phyloP scores from a whole-genome alignment of 1,140 invertebrate genomes.

The Cydia splendana region DNA sequence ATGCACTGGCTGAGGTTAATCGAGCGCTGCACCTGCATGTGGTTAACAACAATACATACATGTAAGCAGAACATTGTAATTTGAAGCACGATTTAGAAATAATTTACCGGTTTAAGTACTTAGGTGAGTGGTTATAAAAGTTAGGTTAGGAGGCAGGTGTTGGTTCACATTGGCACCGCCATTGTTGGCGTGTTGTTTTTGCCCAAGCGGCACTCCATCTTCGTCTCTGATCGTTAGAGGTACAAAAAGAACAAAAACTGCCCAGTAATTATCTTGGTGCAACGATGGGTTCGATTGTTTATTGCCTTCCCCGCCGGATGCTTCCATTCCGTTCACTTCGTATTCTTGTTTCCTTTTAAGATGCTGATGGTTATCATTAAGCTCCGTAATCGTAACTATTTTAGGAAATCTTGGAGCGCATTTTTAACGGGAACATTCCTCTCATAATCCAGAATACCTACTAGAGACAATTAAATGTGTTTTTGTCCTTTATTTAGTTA shows the following conservation, averaged over 20 bases:
- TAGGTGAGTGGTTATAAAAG: slow-evolving; percentile 5
- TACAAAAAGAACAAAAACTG: slow-evolving; percentile 47
- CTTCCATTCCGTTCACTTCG: slow-evolving; percentile 59
- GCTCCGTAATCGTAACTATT: slow-evolving; percentile 27
- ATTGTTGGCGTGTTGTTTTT: slow-evolving; percentile 40
- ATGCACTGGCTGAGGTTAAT: slow-evolving; percentile 35
- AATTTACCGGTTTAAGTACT: slow-evolving; percentile 1
- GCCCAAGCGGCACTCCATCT: slow-evolving; percentile 39
- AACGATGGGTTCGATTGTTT: slow-evolving; percentile 65
- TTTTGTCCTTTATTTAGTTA: too few relatives aligned
- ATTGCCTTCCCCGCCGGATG: slow-evolving; percentile 67
- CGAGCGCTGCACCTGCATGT: slow-evolving; percentile 33
- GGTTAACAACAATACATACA: slow-evolving; percentile 34
- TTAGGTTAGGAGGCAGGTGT: slow-evolving; percentile 1
- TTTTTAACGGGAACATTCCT: background rate
- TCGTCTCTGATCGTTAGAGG: slow-evolving; percentile 36
- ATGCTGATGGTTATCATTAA: slow-evolving; percentile 36
- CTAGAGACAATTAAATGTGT: too few relatives aligned
- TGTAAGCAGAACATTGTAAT: slow-evolving; percentile 6
- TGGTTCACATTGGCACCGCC: slow-evolving; percentile 33
- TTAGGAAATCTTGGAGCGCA: slow-evolving; percentile 2
- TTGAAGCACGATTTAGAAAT: slow-evolving; percentile 20
- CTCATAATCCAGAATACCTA: too few relatives aligned
- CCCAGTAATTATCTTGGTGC: slow-evolving; percentile 56
- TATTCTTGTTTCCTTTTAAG: slow-evolving; percentile 42